Percentiles rank a stretch among this genome's conserved stretches.
These are phyloP conservation scores for Euphonia xanthogaster DNA, from an alignment of 2,797 vertebrate species.

Conservation along the genomic window DNA sequence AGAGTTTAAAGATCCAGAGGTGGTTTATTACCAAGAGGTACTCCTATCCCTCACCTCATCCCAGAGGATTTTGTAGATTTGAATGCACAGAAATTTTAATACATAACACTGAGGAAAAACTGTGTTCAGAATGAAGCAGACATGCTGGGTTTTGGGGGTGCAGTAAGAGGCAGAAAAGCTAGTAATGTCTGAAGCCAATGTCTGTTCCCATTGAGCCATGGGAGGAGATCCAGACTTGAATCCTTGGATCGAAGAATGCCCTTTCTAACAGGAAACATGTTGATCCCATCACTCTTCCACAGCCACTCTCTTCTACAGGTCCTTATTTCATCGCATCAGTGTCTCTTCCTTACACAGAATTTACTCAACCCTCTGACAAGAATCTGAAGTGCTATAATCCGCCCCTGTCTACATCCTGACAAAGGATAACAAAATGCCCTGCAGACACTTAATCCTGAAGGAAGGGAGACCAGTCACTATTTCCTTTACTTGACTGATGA, in stretches of 20 bases:
- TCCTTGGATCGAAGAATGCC: neutral
- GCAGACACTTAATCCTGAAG: neutral
- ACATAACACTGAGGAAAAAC: neutral
- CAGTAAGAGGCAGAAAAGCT: neutral
- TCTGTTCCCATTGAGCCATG: neutral
- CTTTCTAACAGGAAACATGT: neutral
- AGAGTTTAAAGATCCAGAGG: neutral
- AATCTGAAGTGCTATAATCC: neutral
- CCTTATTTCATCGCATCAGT: neutral
- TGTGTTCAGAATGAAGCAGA: neutral
- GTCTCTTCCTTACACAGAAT: neutral
- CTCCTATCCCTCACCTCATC: neutral
- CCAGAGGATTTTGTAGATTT: neutral
- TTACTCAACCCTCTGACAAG: neutral
- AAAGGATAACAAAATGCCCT: neutral
- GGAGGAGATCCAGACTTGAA: neutral
- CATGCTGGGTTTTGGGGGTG: neutral
- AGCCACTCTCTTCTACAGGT: neutral
- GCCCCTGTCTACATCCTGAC: neutral
- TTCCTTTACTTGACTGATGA: slow-evolving; percentile 6
- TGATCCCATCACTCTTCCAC: neutral
- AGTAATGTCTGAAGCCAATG: neutral
- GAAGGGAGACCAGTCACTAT: neutral
- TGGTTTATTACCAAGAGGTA: neutral
- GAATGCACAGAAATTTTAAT: neutral